Evolutionary conservation across 2,888 invertebrate genomes (phyloP).

Genomic region (Trachelus iudaicus): DNA sequence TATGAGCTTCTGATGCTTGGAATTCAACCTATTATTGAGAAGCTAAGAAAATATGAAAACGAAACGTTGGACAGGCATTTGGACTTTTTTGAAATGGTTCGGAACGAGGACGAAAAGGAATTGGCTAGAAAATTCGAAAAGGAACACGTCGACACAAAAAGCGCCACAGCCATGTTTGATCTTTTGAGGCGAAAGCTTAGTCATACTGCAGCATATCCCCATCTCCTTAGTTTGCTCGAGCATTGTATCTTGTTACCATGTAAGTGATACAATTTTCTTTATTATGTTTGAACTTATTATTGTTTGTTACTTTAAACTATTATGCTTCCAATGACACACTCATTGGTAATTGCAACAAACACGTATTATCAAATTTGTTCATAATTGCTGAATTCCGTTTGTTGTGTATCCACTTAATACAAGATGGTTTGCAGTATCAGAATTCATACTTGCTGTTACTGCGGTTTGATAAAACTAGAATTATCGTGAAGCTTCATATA

Average conservation of each 20-base stretch:
- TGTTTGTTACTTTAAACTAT: neutral
- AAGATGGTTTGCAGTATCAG: neutral
- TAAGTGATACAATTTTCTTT: conserved; percentile 63
- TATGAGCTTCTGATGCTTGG: conserved; percentile 98
- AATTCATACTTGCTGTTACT: neutral
- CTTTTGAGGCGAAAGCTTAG: conserved; percentile 87
- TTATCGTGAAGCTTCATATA: neutral
- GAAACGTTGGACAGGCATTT: conserved; percentile 95
- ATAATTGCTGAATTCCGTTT: neutral
- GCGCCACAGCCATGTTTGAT: conserved; percentile 93
- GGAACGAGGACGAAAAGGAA: conserved; percentile 96
- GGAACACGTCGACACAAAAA: conserved; percentile 94
- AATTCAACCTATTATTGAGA: conserved; percentile 95
- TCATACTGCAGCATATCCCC: conserved; percentile 93
- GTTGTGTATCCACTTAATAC: neutral
- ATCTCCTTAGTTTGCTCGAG: conserved; percentile 89
- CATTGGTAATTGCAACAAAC: neutral
- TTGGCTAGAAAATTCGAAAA: conserved; percentile 89
- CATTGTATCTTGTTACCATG: conserved; percentile 87
- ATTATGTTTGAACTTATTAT: neutral
- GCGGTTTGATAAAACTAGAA: neutral
- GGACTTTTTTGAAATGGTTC: conserved; percentile 98
- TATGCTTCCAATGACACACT: neutral
- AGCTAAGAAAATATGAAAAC: conserved; percentile 91
- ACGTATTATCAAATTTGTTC: neutral